Evolutionary conservation across 2,797 vertebrate genomes (phyloP), one percentile per base, ranked within the genome.

Genomic region (Enteromius mattozi): DNA sequence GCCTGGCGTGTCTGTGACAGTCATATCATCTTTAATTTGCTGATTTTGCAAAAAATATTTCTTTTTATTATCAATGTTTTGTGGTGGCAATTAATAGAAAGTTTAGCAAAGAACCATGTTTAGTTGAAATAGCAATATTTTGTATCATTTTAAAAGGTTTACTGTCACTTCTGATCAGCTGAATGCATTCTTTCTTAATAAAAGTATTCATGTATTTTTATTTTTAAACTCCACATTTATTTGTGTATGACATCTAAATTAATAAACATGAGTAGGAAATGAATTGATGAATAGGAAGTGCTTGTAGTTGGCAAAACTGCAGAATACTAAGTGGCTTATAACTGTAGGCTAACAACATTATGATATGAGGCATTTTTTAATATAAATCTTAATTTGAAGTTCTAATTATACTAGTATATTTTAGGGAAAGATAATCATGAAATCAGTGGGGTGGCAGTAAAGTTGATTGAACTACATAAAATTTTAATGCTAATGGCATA

Each of bases 401-500:
- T 59, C 54, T 86, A 49, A 86, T 78, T 87, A 83, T 79, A 87
- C 45, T 66, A 87, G 79, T 88, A 71, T 24, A 40, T 88, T 87
- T 81, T 65, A 61, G 68, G 37, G 47, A 78, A 81, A 72, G 87
- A 89, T 89, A 90, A 90, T 89, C 83, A 72, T 51, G 78, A 61
- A 84, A 85, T 86, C 56, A 80, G 68, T 24, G 40, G 42, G 70
- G 82, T 78, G 42, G 81, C 78, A 75, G 70, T 61, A 61, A 82
- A 78, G 82, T 87, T 90, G 89, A 94, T 84, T 89, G 89, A 91
- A 89, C 84, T 81, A 86, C 88, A 89, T 91, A 82, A 88, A 89
- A 87, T 88, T 88, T 92, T 93, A 93, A 93, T 92, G 87, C 81
- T 93, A 94, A 94, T 93, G 91, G 93, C 92, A 92, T 89, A 87